phyloP scores from a whole-genome alignment of 2,797 vertebrate species.

The Lophura swinhoii region DNA sequence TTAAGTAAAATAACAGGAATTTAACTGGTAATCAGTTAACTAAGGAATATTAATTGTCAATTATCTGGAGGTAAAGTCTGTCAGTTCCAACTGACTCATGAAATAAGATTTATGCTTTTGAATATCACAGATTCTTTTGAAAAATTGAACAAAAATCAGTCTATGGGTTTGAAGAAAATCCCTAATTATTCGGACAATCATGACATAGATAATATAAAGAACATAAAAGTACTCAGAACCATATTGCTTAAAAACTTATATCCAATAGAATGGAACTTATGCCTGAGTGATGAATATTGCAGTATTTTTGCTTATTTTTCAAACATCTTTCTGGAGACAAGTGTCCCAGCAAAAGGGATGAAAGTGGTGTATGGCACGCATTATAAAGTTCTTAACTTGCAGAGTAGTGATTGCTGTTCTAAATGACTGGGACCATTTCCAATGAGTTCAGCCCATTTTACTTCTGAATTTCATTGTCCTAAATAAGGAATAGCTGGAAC shows the following conservation, averaged over 20 bases:
- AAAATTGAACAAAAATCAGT: not conserved
- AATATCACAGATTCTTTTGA: not conserved
- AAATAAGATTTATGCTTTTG: not conserved
- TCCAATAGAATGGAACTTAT: not conserved
- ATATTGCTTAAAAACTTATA: not conserved
- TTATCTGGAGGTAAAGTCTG: not conserved
- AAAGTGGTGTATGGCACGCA: not conserved
- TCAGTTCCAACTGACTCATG: not conserved
- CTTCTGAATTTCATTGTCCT: slow-evolving; percentile 29
- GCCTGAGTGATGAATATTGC: not conserved
- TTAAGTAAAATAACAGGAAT: not conserved
- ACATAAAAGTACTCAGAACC: not conserved
- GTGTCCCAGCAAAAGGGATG: not conserved
- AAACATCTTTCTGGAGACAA: not conserved
- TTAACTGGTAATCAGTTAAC: not conserved
- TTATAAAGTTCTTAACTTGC: not conserved
- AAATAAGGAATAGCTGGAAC: slow-evolving; percentile 39
- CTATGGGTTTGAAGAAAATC: not conserved
- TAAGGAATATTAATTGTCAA: not conserved
- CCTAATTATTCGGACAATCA: not conserved
- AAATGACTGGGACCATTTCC: not conserved
- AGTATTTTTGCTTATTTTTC: rapidly evolving
- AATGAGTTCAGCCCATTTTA: slow-evolving; percentile 4
- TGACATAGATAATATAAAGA: not conserved
- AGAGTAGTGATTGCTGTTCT: not conserved